These are phyloP conservation scores for Dexiosoma caninum DNA, from an alignment of 2,888 invertebrate species.

Conservation along the genomic window DNA sequence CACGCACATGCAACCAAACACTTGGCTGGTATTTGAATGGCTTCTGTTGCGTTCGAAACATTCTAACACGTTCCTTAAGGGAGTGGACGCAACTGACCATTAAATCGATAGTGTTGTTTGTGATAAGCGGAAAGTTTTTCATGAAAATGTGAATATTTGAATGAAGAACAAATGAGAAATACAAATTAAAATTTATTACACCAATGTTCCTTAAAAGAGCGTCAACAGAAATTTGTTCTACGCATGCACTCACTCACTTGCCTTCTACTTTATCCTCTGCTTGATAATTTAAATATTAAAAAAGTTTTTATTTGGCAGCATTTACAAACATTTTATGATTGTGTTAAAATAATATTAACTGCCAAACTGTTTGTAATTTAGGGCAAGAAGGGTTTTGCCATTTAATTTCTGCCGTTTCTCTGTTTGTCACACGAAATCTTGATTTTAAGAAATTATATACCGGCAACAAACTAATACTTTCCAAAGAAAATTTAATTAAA, in stretches of 20 bases:
- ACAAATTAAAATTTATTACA: too few species aligned
- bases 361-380: slow-evolving; percentile 21
- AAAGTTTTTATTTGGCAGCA: not conserved
- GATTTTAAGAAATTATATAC: not conserved
- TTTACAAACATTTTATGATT: slow-evolving; percentile 8
- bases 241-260: not conserved
- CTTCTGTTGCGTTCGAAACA: slow-evolving; percentile 29
- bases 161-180: not conserved
- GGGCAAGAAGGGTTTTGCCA: slow-evolving; percentile 27
- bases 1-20: not conserved
- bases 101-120: slow-evolving; percentile 19
- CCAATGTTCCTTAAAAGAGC: not conserved
- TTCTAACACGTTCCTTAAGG: slow-evolving; percentile 43
- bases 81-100: slow-evolving; percentile 38
- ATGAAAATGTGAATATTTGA: not conserved
- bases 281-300: not conserved
- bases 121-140: slow-evolving; percentile 6
- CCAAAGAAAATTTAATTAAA: slow-evolving; percentile 60
- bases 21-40: slow-evolving; percentile 5
- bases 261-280: not conserved
- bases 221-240: not conserved
- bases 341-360: slow-evolving; percentile 37
- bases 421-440: slow-evolving; percentile 30
- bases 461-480: slow-evolving; percentile 1
- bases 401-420: not conserved